Percentiles rank a stretch among this genome's conserved stretches.
Evolutionary conservation across 2,888 invertebrate species (phyloP).

Genomic region (Tetropium fuscum): DNA sequence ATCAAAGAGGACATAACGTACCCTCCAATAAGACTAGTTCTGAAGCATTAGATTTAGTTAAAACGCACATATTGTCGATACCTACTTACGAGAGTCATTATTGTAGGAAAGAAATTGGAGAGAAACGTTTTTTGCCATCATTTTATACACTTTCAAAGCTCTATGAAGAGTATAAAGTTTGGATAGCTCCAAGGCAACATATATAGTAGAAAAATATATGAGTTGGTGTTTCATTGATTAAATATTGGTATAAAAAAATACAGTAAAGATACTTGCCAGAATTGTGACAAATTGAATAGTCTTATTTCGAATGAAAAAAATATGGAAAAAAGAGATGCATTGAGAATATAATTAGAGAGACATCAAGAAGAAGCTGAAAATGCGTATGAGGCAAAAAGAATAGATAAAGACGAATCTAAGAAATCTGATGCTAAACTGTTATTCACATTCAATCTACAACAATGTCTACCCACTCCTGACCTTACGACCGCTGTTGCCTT

Average conservation of each 20-base stretch:
- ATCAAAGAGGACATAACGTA: conserved; percentile 2
- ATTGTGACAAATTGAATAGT: conserved; percentile 22
- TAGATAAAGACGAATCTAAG: not conserved
- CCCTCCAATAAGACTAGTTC: conserved; percentile 14
- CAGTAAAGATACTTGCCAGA: conserved; percentile 27
- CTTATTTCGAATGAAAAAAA: conserved; percentile 1
- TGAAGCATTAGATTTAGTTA: not conserved
- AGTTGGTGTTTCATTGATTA: conserved; percentile 6
- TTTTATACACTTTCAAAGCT: conserved; percentile 1
- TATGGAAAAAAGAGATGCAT: not conserved
- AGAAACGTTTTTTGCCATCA: not conserved
- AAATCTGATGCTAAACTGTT: not conserved
- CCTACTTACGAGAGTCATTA: conserved; percentile 10
- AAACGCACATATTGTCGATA: conserved; percentile 11
- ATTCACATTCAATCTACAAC: conserved; percentile 37
- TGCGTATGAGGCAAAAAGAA: conserved; percentile 20
- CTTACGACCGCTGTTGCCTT: conserved; percentile 49
- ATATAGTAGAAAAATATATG: conserved; percentile 18
- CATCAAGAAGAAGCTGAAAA: conserved; percentile 25
- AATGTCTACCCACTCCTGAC: conserved; percentile 50
- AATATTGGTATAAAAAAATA: conserved; percentile 24
- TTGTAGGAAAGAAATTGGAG: not conserved
- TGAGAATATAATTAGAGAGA: not conserved
- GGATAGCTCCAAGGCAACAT: not conserved
- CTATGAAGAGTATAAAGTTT: conserved; percentile 6